phyloP scores from a whole-genome alignment of 2,113 vertebrate species.

The Maccullochella peelii region DNA sequence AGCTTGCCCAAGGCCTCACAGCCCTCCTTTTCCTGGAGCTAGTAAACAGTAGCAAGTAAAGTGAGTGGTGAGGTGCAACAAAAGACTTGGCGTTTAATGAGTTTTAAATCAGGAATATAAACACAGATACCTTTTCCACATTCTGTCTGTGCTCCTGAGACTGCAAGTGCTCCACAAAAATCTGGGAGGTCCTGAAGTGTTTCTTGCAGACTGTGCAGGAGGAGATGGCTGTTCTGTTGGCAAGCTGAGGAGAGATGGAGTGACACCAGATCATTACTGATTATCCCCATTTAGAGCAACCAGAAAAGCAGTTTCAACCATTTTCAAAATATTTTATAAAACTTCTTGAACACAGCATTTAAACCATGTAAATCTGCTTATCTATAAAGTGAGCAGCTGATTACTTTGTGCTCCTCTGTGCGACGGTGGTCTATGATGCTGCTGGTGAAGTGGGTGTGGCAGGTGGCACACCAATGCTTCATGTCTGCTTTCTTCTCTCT shows the following conservation, averaged over 20 bases:
- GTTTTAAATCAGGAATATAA: not conserved
- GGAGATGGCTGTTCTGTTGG: constrained; percentile 87
- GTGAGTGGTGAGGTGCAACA: not conserved
- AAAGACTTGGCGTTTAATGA: not conserved
- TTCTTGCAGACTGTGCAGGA: constrained; percentile 93
- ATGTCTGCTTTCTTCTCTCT: constrained; percentile 86
- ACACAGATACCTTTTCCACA: constrained; percentile 85
- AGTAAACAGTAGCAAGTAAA: not conserved
- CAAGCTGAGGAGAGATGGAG: constrained; percentile 80
- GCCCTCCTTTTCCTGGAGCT: constrained; percentile 80
- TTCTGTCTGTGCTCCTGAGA: constrained; percentile 91
- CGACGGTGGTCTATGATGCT: constrained; percentile 91
- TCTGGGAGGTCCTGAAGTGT: constrained; percentile 92
- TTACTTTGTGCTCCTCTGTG: constrained; percentile 94
- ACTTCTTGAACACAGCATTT: not conserved
- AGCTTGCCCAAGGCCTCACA: constrained; percentile 88
- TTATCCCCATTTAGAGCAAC: not conserved
- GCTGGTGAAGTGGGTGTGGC: constrained; percentile 90
- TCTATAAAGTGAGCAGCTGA: not conserved
- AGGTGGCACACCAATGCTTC: constrained; percentile 93
- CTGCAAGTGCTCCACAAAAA: constrained; percentile 96
- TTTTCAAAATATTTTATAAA: not conserved
- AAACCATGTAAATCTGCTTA: not conserved
- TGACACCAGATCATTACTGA: not conserved
- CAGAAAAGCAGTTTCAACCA: not conserved